phyloP scores from a whole-genome alignment of 2,113 vertebrate species.

The Corapipo altera region DNA sequence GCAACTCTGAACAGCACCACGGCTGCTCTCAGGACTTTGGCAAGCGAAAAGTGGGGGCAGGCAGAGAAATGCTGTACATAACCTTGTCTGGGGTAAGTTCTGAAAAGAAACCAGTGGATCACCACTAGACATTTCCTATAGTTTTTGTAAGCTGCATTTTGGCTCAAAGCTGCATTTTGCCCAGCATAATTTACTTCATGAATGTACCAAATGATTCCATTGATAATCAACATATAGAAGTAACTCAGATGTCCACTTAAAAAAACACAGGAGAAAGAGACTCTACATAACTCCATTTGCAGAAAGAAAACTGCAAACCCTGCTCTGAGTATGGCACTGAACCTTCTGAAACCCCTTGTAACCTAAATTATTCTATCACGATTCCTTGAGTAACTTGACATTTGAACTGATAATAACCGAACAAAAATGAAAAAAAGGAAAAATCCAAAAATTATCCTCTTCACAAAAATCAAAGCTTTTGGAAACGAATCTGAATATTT shows the following conservation, averaged over 20 bases:
- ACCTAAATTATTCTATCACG: background rate
- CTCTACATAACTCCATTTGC: background rate
- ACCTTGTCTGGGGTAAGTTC: background rate
- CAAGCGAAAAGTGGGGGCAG: rapidly evolving
- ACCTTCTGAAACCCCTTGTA: background rate
- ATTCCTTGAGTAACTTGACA: background rate
- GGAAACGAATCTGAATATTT: background rate
- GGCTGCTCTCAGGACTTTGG: background rate
- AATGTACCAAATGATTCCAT: background rate
- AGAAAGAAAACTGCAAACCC: background rate
- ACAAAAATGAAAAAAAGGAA: background rate
- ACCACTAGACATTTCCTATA: rapidly evolving
- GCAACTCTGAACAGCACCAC: background rate
- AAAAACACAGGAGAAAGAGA: background rate
- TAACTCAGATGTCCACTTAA: background rate
- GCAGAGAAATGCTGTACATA: background rate
- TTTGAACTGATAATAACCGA: background rate
- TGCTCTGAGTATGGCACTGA: background rate
- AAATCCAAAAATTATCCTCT: background rate
- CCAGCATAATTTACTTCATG: background rate
- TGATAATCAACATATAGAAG: background rate
- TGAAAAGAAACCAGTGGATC: background rate
- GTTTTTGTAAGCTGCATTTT: background rate
- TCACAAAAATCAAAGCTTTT: background rate
- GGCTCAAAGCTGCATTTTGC: background rate